These are phyloP conservation scores for Nomada ruficornis DNA, from an alignment of 2,888 invertebrate genomes.

Conservation along the genomic window DNA sequence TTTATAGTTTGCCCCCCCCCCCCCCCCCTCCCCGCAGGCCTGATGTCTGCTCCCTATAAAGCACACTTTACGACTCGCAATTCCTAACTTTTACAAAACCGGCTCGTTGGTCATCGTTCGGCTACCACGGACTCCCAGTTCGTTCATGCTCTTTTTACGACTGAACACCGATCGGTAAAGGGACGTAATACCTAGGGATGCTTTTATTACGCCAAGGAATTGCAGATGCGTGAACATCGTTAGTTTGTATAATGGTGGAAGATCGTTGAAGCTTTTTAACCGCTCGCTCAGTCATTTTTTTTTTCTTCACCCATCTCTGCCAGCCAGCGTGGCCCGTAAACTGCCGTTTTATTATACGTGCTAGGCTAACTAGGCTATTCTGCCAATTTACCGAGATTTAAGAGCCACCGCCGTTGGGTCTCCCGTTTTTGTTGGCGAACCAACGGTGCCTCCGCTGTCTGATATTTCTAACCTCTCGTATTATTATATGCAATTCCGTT, in stretches of 20 bases:
- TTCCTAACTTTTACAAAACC: conserved; percentile 78
- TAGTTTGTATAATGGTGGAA: not conserved
- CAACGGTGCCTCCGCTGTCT: not conserved
- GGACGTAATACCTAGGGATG: not conserved
- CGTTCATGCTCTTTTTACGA: conserved; percentile 4
- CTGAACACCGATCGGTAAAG: conserved; percentile 5
- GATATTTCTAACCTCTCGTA: not conserved
- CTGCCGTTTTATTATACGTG: conserved; percentile 39
- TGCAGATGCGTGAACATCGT: not conserved
- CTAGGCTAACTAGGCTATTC: not conserved
- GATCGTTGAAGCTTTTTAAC: conserved; percentile 20
- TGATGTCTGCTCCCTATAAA: conserved; percentile 75
- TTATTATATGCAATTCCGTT: too few species aligned
- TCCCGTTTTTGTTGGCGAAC: not conserved
- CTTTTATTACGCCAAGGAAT: not conserved
- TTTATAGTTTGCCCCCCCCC: conserved; percentile 74
- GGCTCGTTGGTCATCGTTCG: not conserved
- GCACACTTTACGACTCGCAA: conserved; percentile 78
- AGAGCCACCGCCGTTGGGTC: not conserved
- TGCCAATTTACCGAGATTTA: conserved; percentile 32
- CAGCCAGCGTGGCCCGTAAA: not conserved
- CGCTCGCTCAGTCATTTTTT: conserved; percentile 16
- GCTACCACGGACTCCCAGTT: not conserved
- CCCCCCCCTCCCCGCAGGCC: conserved; percentile 56
- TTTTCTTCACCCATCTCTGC: not conserved